Evolutionary conservation across 2,113 vertebrate species (phyloP), one percentile per base, ranked within the genome.

Genomic region (Lanius ludovicianus): DNA sequence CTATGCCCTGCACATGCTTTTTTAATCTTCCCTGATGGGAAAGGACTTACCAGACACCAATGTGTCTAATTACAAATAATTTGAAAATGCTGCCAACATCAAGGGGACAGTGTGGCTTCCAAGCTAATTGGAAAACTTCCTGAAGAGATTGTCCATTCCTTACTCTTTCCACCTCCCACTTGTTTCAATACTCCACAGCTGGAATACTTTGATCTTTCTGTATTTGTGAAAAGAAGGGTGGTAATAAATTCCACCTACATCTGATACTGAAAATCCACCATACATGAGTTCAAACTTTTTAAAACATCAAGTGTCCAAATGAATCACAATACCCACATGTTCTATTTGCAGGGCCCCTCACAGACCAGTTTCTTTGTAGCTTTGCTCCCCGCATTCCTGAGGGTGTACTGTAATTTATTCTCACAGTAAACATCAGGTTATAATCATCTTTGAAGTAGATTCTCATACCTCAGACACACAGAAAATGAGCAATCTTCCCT

Each of bases 211-310:
- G 50, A 79, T 95, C 75, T 94, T 95, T 63, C 53, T 74, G 30
- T 64, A 27, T 95, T 84, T 92, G 50, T 81, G 56, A 93, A 91
- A 93, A 90, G 62, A 85, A 92, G 53, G 13, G 22, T 78, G 50
- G 27, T 68, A 75, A 91, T 97, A 93, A 93, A 92, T 86, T 95
- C 84, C 57, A 71, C 47, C 37, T 70, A 84, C 73, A 74, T 91
- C 67, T 95, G 63, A 70, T 62, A 31, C 28, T 79, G 84, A 94
- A 96, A 96, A 95, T 71, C 55, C 39, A 83, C 27, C 6, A 6
- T 87, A 31, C 30, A 89, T 88, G 64, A 82, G 55, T 39, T 77
- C 57, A 35, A 75, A n/a, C 39, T 79, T 88, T 84, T 87, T 65
- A 75, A 93, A 89, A 87, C 50, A 68, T 69, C 74, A 82, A 33